Evolutionary conservation across 2,797 vertebrate genomes (phyloP), one percentile per base, ranked within the genome.

Genomic region (Lutjanus campechanus): DNA sequence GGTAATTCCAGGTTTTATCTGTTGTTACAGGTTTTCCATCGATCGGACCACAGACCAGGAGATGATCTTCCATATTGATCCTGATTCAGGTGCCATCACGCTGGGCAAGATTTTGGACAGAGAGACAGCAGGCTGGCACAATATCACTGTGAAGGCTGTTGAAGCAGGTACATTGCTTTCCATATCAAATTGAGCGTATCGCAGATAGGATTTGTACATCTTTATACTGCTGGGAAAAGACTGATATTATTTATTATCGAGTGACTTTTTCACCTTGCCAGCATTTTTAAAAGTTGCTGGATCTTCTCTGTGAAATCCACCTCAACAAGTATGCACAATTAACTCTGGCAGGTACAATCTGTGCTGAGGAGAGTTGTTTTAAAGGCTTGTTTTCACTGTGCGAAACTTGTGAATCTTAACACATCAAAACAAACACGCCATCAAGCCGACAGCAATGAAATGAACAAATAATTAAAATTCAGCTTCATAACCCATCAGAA

Each of bases 121-220:
- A 5, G 98, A 99, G 93, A 98, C 97, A 0, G 97, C 98, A 0
- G 98, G 97, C 76, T 99, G 98, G 98, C 97, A 99, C 95, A 99
- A 99, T 88, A 97, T 99, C 95, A 98, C 97, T 0, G 96, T 99
- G 88, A 95, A 96, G 87, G 98, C 97, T 0, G 97, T 97, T 86
- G 98, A 99, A 95, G 97, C 97, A 91, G 98, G 98, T 99, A 95
- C 19, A 10, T 51, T 11, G 29, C 36, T 54, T 19, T 7, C 5
- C 5, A 5, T 69, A 71, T 46, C 29, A 78, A 58, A 60, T 0
- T 66, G 11, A 62, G 0, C 7, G 41, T 11, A 59, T 72, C 29
- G 20, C 16, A n/a, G 8, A 11, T 19, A 16, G 40, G 9, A 25
- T 46, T 10, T 56, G 11, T 63, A 47, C 13, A 3, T 36, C 6